A percentile compares a stretch with the other conserved stretches of the same genome.
phyloP scores from a whole-genome alignment of 1,140 invertebrate genomes.

The Megalonaias nervosa region DNA sequence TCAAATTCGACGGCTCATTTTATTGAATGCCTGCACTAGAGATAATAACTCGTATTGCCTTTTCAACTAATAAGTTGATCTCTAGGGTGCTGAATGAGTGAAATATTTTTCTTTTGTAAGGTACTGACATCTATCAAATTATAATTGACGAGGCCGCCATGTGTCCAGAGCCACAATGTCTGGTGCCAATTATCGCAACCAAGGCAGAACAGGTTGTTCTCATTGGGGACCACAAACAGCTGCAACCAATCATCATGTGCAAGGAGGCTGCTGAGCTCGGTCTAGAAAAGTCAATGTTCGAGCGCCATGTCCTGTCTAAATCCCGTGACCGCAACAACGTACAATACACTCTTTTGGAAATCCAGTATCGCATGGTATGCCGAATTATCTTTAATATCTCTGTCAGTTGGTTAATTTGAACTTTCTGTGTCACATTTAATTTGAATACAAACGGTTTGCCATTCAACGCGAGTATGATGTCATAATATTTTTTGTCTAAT shows the following conservation, averaged over 20 bases:
- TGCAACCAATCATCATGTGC: conserved; percentile 59
- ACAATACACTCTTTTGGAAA: conserved; percentile 41
- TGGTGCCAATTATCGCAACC: conserved; percentile 56
- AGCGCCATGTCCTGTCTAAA: conserved; percentile 47
- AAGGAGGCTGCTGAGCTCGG: conserved; percentile 51
- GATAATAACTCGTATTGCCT: no score
- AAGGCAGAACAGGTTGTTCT: conserved; percentile 61
- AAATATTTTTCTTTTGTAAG: background rate
- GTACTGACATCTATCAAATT: conserved; percentile 34
- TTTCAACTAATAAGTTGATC: no score
- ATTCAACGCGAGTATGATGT: no score
- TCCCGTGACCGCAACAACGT: conserved; percentile 11
- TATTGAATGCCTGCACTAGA: no score
- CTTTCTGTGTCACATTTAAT: no score
- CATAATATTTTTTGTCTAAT: no score
- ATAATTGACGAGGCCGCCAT: conserved; percentile 66
- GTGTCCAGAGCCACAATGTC: conserved; percentile 63
- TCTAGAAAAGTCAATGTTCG: conserved; percentile 61
- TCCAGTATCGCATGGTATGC: conserved; percentile 65
- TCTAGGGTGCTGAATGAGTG: background rate
- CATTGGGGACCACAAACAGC: conserved; percentile 65
- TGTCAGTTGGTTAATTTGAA: no score
- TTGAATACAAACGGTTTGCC: no score
- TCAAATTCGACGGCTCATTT: no score
- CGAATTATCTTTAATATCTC: background rate